These are phyloP conservation scores for Cottus gobio DNA, from an alignment of 2,113 vertebrate species.

Conservation along the genomic window DNA sequence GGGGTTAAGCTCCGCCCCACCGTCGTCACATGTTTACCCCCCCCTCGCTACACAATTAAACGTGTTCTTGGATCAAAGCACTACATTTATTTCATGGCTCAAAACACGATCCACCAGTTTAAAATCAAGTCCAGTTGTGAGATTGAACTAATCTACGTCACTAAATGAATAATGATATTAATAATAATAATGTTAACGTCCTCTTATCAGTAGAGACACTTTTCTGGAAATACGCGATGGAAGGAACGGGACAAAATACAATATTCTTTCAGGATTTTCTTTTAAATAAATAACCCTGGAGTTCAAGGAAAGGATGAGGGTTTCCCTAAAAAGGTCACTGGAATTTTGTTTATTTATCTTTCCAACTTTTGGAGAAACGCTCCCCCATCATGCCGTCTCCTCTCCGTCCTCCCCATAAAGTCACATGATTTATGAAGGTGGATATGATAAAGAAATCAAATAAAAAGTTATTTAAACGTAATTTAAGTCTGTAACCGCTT, in stretches of 20 bases:
- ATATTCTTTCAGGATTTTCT: not conserved
- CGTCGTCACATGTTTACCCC: conserved; percentile 21
- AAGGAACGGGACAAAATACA: not conserved
- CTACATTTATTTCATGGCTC: too few relatives aligned
- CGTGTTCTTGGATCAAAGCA: too few relatives aligned
- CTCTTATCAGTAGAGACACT: not conserved
- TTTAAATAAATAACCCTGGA: conserved; percentile 17
- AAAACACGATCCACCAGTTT: too few relatives aligned
- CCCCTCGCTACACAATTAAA: not conserved
- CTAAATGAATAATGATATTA: too few relatives aligned
- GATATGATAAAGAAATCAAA: not conserved
- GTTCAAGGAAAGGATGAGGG: not conserved
- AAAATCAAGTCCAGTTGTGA: too few relatives aligned
- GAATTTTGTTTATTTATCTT: conserved; percentile 46
- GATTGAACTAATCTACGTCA: too few relatives aligned
- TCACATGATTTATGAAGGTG: not conserved
- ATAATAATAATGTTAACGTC: too few relatives aligned
- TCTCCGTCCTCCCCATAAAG: not conserved
- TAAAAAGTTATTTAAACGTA: not conserved
- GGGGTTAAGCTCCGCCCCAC: conserved; percentile 5
- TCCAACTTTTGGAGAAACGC: conserved; percentile 18
- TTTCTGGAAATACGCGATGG: not conserved
- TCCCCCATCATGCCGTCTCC: not conserved
- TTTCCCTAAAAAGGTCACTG: conserved; percentile 17
- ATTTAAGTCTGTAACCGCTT: not conserved